Evolutionary conservation across 2,888 invertebrate genomes (phyloP), one percentile per base, ranked within the genome.

Genomic region (Caenorhabditis becei): DNA sequence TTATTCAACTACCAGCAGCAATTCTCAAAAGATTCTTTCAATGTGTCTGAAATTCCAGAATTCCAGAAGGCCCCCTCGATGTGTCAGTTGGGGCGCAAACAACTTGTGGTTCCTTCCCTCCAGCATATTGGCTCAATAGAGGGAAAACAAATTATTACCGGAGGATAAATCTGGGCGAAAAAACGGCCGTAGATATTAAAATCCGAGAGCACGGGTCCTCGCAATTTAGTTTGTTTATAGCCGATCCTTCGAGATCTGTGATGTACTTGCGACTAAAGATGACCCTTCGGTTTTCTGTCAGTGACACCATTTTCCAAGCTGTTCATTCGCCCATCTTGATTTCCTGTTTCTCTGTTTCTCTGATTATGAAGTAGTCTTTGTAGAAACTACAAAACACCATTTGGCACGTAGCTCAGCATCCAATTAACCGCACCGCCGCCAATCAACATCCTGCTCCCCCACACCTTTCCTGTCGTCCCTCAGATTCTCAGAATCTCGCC

Each of bases 101-200:
- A 58, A 58, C 32, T 49, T 49, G 49, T 49, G 49, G 20, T 49
- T 16, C 49, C 49, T 4, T 20, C 49, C 44, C 16, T 16, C 44
- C 16, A 7, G 44, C 16, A 16, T n/a, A 44, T 23, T 20, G 11
- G 23, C 41, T 41, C 10, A 41, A 41, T 41, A 41, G 41, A 26
- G 7, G 10, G 26, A 65, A 65, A 54, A 65, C 65, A 65, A 67
- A 67, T 67, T 67, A 67, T 67, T 67, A 67, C 56, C 67, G 56
- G 56, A 67, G 67, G 67, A 67, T 47, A 56, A 67, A 67, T 67
- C 37, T 23, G 44, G 11, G 18, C 18, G 14, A 23, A 10, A 16
- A 16, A 16, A 16, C 41, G 41, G 3, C 41, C 16, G 37, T 14
- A 20, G 32, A 53, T 51, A 65, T 65, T 65, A 65, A 65, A 65